A percentile compares a stretch with the other conserved stretches of the same genome.
These are phyloP conservation scores for Oxyruncus cristatus DNA, from an alignment of 2,113 vertebrate genomes.

Conservation along the genomic window DNA sequence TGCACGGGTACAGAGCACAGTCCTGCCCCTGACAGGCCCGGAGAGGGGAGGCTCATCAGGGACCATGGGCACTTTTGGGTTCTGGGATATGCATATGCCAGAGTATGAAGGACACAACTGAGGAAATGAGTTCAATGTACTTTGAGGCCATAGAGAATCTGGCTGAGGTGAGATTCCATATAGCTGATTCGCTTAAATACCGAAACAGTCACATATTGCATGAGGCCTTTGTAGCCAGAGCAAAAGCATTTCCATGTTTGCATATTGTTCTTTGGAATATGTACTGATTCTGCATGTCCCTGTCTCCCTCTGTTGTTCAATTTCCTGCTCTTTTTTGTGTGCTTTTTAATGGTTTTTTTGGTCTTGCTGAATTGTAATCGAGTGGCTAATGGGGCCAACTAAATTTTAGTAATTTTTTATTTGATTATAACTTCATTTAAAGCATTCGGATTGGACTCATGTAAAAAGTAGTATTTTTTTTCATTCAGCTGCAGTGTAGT, in stretches of 20 bases:
- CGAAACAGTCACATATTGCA: not conserved
- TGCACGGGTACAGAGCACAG: not conserved
- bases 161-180: not conserved
- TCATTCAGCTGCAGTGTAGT: not conserved
- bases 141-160: not conserved
- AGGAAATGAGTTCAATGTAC: not conserved
- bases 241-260: slow-evolving; percentile 22
- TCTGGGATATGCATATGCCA: not conserved
- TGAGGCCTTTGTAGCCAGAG: slow-evolving; percentile 54
- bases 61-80: not conserved
- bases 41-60: accelerated
- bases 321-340: not conserved
- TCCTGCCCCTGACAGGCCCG: not conserved
- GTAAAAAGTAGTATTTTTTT: slow-evolving; percentile 34
- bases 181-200: not conserved
- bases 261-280: not conserved
- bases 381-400: slow-evolving; percentile 46
- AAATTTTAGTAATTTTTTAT: slow-evolving; percentile 60
- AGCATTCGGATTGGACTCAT: slow-evolving; percentile 32
- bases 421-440: slow-evolving; percentile 65
- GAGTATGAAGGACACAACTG: not conserved
- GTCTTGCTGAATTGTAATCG: not conserved
- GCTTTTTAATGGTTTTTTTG: not conserved
- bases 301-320: slow-evolving; percentile 62
- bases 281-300: slow-evolving; percentile 24